Percentiles rank a stretch among this genome's conserved stretches.
Evolutionary conservation across 1,140 invertebrate species (phyloP).

Genomic region (Drosophila auraria): DNA sequence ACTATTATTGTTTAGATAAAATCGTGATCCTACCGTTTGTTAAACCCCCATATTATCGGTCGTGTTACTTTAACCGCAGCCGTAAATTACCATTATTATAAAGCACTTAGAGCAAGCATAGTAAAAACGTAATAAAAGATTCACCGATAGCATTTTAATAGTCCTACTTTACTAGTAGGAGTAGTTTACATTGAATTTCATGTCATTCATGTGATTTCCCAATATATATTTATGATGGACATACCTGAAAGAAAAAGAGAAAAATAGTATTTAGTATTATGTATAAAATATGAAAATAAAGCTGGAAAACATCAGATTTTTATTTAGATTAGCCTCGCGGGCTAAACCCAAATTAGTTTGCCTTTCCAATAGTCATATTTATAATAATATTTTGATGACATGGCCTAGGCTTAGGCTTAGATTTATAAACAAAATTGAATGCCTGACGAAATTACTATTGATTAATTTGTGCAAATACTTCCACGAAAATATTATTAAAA

Average conservation of each 20-base stretch:
- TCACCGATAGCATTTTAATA: slow-evolving; percentile 32
- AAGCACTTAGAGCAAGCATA: slow-evolving; percentile 35
- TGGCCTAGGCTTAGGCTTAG: slow-evolving; percentile 1
- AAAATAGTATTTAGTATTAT: slow-evolving; percentile 11
- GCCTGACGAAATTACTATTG: slow-evolving; percentile 14
- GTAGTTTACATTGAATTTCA: neutral
- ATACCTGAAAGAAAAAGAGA: slow-evolving; percentile 58
- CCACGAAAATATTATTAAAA: slow-evolving; percentile 25
- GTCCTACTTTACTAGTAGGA: slow-evolving; percentile 9
- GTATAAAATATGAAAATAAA: neutral
- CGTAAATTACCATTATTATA: slow-evolving; percentile 36
- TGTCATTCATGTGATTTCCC: slow-evolving; percentile 28
- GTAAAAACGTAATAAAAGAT: slow-evolving; percentile 12
- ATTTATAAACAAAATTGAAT: neutral
- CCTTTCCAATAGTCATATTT: slow-evolving; percentile 11
- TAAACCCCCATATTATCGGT: slow-evolving; percentile 5
- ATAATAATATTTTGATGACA: slow-evolving; percentile 18
- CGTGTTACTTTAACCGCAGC: slow-evolving; percentile 6
- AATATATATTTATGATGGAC: slow-evolving; percentile 20
- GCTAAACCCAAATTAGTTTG: slow-evolving; percentile 6
- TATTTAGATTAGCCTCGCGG: neutral
- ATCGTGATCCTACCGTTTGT: slow-evolving; percentile 3
- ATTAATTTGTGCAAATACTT: slow-evolving; percentile 18
- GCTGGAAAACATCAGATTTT: neutral
- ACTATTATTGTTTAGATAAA: slow-evolving; percentile 16